Conservation (phyloP, 2,113 vertebrate genomes). For the Saguinus imperator region DNA sequence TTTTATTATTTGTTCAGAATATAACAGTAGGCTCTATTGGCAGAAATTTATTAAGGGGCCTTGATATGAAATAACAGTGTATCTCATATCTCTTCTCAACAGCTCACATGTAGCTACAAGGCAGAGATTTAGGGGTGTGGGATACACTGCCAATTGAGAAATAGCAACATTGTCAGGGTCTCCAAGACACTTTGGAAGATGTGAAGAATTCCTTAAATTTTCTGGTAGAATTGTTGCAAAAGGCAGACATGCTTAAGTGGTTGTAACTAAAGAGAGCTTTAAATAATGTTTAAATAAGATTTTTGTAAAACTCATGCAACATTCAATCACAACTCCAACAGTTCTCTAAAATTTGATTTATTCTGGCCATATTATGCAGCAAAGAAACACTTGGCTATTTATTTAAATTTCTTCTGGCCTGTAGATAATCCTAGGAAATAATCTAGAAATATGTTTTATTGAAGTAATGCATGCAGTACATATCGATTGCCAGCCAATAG, state of each 20-base stretch:
- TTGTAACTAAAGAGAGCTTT: no score
- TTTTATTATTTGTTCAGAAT: neutral
- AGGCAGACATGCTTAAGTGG: neutral
- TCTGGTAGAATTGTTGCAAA: slow-evolving; percentile 1
- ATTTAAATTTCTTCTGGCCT: neutral
- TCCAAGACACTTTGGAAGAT: neutral
- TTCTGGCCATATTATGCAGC: neutral
- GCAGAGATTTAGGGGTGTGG: neutral
- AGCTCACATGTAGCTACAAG: neutral
- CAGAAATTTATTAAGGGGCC: neutral
- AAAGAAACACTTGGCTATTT: neutral
- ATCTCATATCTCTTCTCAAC: neutral
- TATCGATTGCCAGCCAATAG: neutral
- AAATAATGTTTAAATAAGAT: neutral
- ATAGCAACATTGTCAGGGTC: neutral
- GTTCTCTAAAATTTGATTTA: neutral
- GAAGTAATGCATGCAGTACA: neutral
- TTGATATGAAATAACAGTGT: neutral
- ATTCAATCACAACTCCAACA: neutral
- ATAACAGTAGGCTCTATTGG: neutral
- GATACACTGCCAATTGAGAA: neutral
- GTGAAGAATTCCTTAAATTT: neutral
- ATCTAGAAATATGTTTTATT: neutral
- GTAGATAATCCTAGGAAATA: neutral
- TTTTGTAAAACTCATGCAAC: neutral